Base-by-base conservation (phyloP, 1,140 invertebrate species). In the Cephus cinctus region DNA sequence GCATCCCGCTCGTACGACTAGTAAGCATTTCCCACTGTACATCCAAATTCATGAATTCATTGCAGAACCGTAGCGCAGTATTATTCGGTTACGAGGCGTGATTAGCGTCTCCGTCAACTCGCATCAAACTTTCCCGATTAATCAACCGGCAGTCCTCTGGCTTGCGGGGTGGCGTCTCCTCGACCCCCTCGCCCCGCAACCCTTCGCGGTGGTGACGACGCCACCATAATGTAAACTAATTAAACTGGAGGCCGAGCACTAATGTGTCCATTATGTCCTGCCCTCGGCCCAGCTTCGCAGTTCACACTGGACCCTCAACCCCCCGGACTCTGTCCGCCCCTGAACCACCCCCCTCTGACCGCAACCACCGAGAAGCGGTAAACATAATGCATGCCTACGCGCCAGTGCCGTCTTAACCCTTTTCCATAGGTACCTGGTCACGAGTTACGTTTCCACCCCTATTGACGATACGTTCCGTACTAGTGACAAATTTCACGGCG, bases 221-320 rank as follows among this genome's bases (percentile, higher is more conserved):
- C 65, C 54, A 56, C 62, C 59, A 59, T 73, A 70, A 73, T 73
- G 69, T 73, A 70, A 73, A 73, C 70, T 73, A 73, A 73, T 73
- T 73, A 71, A 73, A 73, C 65, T 54, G 59, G 65, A 69, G 65
- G 61, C 66, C 60, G 59, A 54, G 61, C 58, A 64, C 65, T 72
- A 72, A 72, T 72, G 69, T 63, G 61, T 71, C 69, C 69, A 72
- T 72, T 72, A 72, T 65, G 64, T 60, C 50, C 59, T 62, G 61
- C 59, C 52, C 59, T 62, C 59, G 42, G 44, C 59, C 52, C 50
- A 60, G 52, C 56, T 41, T 51, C 47, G 42, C 34, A n/a, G n/a
- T n/a, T n/a, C n/a, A n/a, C n/a, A 38, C 47, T 49, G 52, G 59
- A 62, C 61, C 55, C 57, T 60, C 59, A 46, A 50, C 35, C 34